A percentile compares a stretch with the other conserved stretches of the same genome.
Evolutionary conservation across 53 echinoderm and acorn worm species (phyloP).

Genomic region (Patiria pectinifera): DNA sequence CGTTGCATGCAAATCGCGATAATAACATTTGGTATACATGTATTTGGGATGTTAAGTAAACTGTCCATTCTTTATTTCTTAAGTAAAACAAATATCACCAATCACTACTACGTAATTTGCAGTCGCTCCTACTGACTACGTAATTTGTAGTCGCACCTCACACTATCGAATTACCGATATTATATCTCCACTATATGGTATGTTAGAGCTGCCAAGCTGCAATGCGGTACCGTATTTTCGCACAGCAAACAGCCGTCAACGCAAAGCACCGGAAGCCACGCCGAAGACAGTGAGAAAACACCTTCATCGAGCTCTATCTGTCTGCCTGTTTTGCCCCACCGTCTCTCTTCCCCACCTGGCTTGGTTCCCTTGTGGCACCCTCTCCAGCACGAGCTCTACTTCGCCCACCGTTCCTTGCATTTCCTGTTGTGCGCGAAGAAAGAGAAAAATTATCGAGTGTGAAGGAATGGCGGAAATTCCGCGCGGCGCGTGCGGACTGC

Average conservation of each 20-base stretch:
- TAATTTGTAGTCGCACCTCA: neutral
- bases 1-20: neutral
- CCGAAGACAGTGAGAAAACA: constrained; percentile 15
- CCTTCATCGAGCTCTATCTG: constrained; percentile 25
- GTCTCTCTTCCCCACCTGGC: constrained; percentile 55
- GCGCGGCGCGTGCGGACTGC: constrained; percentile 11
- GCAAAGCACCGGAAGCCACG: constrained; percentile 42
- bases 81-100: too few relatives aligned
- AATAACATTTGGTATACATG: too few relatives aligned
- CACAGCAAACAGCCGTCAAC: constrained; percentile 46
- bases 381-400: neutral
- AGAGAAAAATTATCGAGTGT: constrained; percentile 45
- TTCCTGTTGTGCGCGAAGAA: constrained; percentile 58
- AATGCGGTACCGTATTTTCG: constrained; percentile 7
- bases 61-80: too few relatives aligned
- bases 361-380: constrained; percentile 38
- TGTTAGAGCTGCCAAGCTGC: neutral
- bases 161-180: neutral
- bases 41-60: too few relatives aligned
- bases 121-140: neutral
- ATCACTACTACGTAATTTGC: neutral
- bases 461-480: constrained; percentile 65
- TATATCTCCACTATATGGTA: neutral
- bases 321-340: neutral
- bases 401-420: constrained; percentile 21